phyloP scores from a whole-genome alignment of 2,113 vertebrate species.

The Caretta caretta region DNA sequence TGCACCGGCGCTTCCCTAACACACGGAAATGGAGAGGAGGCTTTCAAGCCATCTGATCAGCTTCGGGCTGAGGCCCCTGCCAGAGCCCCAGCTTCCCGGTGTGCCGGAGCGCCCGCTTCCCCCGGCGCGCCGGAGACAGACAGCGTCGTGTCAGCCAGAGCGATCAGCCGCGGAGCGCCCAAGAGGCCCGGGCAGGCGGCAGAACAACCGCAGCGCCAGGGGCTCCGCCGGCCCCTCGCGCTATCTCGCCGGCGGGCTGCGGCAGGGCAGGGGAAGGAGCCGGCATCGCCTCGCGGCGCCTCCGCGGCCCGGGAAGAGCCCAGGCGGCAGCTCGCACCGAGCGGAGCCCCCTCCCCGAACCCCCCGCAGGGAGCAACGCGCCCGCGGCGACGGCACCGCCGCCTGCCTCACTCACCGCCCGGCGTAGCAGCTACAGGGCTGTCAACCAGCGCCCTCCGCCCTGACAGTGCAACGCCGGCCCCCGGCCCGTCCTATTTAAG shows the following conservation, averaged over 20 bases:
- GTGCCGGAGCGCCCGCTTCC: too few relatives aligned
- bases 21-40: too few relatives aligned
- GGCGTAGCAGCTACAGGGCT: fast-evolving
- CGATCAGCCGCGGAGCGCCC: not conserved
- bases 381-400: not conserved
- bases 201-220: too few relatives aligned
- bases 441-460: not conserved
- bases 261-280: not conserved
- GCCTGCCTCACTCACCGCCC: not conserved
- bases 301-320: not conserved
- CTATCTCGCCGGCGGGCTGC: too few relatives aligned
- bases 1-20: not conserved
- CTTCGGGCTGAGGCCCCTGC: not conserved
- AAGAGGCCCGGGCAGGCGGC: not conserved
- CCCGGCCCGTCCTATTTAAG: conserved; percentile 55
- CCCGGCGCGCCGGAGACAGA: too few relatives aligned
- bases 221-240: too few relatives aligned
- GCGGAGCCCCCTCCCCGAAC: not conserved
- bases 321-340: not conserved
- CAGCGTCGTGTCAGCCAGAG: too few relatives aligned
- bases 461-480: fast-evolving
- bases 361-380: not conserved
- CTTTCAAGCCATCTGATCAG: not conserved
- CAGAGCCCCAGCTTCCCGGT: not conserved
- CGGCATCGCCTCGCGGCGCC: not conserved